Evolutionary conservation across 1,140 invertebrate species (phyloP), one percentile per base, ranked within the genome.

Genomic region (Asobara japonica): DNA sequence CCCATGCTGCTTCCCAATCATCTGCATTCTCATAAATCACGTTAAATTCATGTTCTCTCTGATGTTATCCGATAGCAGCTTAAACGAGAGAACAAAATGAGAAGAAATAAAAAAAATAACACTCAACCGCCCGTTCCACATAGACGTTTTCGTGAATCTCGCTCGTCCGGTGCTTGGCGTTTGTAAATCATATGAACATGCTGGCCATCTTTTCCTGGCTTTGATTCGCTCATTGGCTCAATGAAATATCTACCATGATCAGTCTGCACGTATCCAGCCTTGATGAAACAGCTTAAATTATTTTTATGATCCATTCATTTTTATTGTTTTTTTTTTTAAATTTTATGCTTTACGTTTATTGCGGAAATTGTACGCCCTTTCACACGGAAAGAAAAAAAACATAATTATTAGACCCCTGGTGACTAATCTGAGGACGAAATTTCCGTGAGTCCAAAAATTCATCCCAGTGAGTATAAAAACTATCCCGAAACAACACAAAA

Each of bases 161-260:
- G 76, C 33, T 78, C 79, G 29, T 79, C 74, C 1, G 75, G 67
- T n/a, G 71, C 73, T 16, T 78, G 64, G 25, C 78, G 79, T 68
- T 84, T 80, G 76, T 89, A 88, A 16, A 87, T 78, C 29, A 89
- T 77, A 71, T 90, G 89, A 38, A 89, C 70, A 72, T 89, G 88
- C 48, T 87, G 87, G 6, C 88, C 88, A 61, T 85, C 78, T 51
- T 73, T 62, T 69, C 86, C 84, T 0, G 88, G 82, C 61, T 78
- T 75, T 22, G 85, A 82, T 45, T 87, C 81, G 27, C 80, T 73
- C 31, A 88, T 60, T 13, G 89, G 89, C 74, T 90, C 89, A 56
- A 90, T 86, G 73, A 86, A 89, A 75, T 87, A 89, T 56, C 80
- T 80, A n/a, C 82, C 81, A 10, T 84, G 76, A 77, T 84, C 76